A percentile compares a stretch with the other conserved stretches of the same genome.
phyloP scores from a whole-genome alignment of 2,797 vertebrate species.

The Crossoptilon crossoptilon region DNA sequence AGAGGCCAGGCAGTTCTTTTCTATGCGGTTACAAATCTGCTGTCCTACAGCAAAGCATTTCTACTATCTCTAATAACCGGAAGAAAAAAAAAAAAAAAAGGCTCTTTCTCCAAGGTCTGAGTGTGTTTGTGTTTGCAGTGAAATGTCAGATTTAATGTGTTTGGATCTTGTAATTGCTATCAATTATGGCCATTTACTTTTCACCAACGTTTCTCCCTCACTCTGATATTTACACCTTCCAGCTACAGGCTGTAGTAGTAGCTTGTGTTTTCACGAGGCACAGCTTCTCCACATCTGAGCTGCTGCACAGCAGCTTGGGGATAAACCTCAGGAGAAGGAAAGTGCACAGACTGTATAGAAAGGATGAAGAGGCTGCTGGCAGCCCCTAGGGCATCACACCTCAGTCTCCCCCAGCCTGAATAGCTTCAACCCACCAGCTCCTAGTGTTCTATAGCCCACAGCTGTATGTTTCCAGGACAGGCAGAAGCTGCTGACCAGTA shows the following conservation, averaged over 20 bases:
- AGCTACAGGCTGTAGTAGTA: not conserved
- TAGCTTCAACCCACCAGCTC: not conserved
- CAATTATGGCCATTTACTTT: conserved; percentile 43
- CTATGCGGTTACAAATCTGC: not conserved
- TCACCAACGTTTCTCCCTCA: conserved; percentile 37
- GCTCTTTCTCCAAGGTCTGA: not conserved
- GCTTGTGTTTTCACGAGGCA: not conserved
- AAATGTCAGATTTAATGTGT: conserved; percentile 55
- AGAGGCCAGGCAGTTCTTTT: not conserved
- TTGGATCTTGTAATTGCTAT: conserved; percentile 17
- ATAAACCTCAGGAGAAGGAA: not conserved
- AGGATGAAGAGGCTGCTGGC: not conserved
- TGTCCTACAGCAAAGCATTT: not conserved
- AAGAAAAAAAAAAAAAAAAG: conserved; percentile 15
- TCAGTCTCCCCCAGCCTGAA: not conserved
- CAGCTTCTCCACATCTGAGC: not conserved
- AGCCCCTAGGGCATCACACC: not conserved
- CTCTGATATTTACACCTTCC: not conserved
- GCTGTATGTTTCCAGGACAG: not conserved
- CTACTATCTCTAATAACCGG: not conserved
- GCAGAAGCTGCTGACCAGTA: not conserved
- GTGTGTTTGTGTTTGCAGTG: not conserved
- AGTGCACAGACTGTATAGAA: not conserved
- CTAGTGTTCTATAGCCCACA: too few relatives aligned
- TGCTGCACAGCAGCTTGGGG: not conserved